Evolutionary conservation across 2,888 invertebrate genomes (phyloP), one percentile per base, ranked within the genome.

Genomic region (Lasioglossum pauxillum): DNA sequence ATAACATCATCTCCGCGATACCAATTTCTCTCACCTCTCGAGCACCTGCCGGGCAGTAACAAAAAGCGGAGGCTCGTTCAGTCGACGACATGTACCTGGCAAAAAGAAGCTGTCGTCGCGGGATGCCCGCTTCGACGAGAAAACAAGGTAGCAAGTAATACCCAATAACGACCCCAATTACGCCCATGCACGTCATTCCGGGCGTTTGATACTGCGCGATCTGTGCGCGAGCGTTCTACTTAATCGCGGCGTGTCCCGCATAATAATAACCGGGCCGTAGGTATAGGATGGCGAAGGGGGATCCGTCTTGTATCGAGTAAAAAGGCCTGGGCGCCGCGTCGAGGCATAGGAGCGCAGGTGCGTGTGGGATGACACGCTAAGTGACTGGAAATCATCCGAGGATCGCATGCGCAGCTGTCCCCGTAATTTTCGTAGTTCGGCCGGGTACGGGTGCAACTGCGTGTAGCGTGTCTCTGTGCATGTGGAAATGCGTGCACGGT

Each of bases 321-420:
- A 38, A 69, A 69, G 38, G 69, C 5, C 19, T 14, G 60, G 16
- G 5, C 46, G 46, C 46, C 46, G 16, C 46, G 46, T 44, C 44
- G 46, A 14, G 67, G 4, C 19, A 35, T 23, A 38, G 35, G 19
- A 38, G 31, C 69, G 69, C 69, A 69, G 69, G 38, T 38, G 69
- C 69, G 69, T 38, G 38, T 69, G 69, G 69, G 74, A 73, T 78
- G 82, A 78, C 82, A 64, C 73, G 73, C 49, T 80, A 85, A 85
- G 83, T 83, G 85, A 88, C 84, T 80, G 69, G 69, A 88, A 86
- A 89, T 88, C 83, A 82, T 74, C 31, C 78, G 80, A 23, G 57
- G 80, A 82, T 84, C 80, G 76, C 49, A 53, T 49, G 74, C 72
- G 57, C 49, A 23, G 67, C 67, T 72, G 57, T 41, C 49, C 57